A percentile compares a stretch with the other conserved stretches of the same genome.
These are phyloP conservation scores for Trypoxylon attenuatum DNA, from an alignment of 2,888 invertebrate genomes.

Conservation along the genomic window DNA sequence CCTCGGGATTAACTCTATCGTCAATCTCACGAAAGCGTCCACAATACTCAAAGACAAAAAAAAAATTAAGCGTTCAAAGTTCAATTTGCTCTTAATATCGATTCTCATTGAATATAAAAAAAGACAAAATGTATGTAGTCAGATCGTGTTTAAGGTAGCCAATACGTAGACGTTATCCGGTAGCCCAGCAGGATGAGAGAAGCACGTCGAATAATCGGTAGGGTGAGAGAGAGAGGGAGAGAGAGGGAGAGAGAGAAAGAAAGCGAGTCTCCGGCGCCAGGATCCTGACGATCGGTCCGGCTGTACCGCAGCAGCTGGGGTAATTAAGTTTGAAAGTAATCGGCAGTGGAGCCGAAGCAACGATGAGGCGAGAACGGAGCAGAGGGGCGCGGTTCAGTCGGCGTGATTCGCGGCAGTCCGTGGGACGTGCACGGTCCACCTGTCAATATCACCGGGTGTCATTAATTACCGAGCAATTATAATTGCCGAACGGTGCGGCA, in stretches of 20 bases:
- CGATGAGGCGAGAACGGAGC: slow-evolving; percentile 22
- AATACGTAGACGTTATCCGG: too few relatives aligned
- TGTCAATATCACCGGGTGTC: slow-evolving; percentile 63
- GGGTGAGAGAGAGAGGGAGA: not conserved
- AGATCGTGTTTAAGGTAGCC: too few relatives aligned
- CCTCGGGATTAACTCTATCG: not conserved
- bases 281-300: slow-evolving; percentile 44
- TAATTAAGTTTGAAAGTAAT: slow-evolving; percentile 52
- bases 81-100: too few relatives aligned
- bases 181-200: too few relatives aligned
- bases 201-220: too few relatives aligned
- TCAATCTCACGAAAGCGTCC: slow-evolving; percentile 1
- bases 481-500: slow-evolving; percentile 60
- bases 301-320: slow-evolving; percentile 49
- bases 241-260: too few relatives aligned
- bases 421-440: slow-evolving; percentile 40
- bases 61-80: too few relatives aligned
- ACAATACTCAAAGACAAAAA: too few relatives aligned
- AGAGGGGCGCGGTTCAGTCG: slow-evolving; percentile 37
- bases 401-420: slow-evolving; percentile 48
- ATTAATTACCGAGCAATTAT: slow-evolving; percentile 70
- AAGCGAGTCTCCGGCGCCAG: too few relatives aligned
- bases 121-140: too few relatives aligned
- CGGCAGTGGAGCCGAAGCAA: too few relatives aligned
- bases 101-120: too few relatives aligned